Evolutionary conservation across 2,888 invertebrate species (phyloP).

Genomic region (Pristionchus fissidentatus): DNA sequence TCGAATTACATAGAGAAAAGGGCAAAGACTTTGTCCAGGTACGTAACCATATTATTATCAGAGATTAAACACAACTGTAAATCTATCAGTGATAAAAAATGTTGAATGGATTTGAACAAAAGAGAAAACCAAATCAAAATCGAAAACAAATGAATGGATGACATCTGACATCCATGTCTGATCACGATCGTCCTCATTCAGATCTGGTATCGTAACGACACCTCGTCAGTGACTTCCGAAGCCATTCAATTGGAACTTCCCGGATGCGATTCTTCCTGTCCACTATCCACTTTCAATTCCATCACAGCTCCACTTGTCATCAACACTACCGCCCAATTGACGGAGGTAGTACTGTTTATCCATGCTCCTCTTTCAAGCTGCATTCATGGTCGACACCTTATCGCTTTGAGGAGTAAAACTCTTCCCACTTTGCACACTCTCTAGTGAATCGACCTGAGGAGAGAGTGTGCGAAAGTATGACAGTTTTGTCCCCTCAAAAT

Average conservation of each 20-base stretch:
- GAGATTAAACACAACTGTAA: too few species aligned
- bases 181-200: constrained; percentile 4
- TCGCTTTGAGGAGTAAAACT: too few species aligned
- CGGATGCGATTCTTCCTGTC: constrained; percentile 51
- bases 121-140: too few species aligned
- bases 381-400: too few species aligned
- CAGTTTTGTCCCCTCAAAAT: too few species aligned
- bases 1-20: constrained; percentile 54
- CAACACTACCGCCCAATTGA: background rate
- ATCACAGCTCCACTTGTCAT: background rate
- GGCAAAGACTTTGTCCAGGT: constrained; percentile 55
- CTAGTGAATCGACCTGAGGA: too few species aligned
- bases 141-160: too few species aligned
- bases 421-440: too few species aligned
- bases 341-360: background rate
- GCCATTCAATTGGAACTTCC: constrained; percentile 50
- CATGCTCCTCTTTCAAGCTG: background rate
- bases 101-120: too few species aligned
- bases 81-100: too few species aligned
- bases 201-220: constrained; percentile 55
- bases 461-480: too few species aligned
- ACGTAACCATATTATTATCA: background rate
- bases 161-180: too few species aligned
- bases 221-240: background rate
- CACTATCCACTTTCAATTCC: constrained; percentile 50